Conservation (phyloP, 2,888 invertebrate species). For the Eledone cirrhosa region DNA sequence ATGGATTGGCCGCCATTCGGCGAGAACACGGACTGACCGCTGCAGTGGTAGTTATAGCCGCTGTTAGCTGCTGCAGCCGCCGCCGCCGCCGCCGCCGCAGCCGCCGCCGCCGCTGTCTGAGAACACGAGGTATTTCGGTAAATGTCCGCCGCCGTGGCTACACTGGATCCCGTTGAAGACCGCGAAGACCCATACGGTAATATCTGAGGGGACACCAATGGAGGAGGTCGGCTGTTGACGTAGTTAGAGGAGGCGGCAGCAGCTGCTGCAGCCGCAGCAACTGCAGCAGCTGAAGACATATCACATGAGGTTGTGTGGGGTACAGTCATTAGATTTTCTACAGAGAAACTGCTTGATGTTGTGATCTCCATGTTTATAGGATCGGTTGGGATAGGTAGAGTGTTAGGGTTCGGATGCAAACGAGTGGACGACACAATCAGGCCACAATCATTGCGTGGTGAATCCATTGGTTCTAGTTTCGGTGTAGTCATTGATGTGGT, state of each 20-base stretch:
- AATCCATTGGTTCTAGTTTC: conserved; percentile 55
- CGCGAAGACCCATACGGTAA: conserved; percentile 48
- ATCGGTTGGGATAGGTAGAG: conserved; percentile 54
- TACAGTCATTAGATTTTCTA: conserved; percentile 61
- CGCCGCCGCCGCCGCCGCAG: conserved; percentile 34
- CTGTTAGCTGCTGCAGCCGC: conserved; percentile 19
- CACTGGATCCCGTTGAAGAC: conserved; percentile 34
- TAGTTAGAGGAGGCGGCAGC: conserved; percentile 33
- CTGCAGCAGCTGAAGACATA: conserved; percentile 39
- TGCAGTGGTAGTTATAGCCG: conserved; percentile 45
- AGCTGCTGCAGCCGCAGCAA: conserved; percentile 39
- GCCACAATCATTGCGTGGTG: conserved; percentile 45
- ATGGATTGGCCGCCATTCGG: conserved; percentile 31
- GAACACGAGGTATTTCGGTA: conserved; percentile 50
- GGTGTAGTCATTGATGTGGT: conserved; percentile 38
- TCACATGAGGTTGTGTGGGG: conserved; percentile 44
- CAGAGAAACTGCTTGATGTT: conserved; percentile 53
- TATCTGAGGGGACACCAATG: conserved; percentile 53
- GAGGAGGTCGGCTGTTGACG: conserved; percentile 41
- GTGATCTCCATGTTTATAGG: conserved; percentile 44
- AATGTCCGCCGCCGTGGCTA: conserved; percentile 38
- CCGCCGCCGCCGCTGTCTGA: conserved; percentile 44
- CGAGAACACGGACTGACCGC: conserved; percentile 45
- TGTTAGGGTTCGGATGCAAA: conserved; percentile 43
- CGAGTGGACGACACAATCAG: conserved; percentile 32